A percentile compares a stretch with the other conserved stretches of the same genome.
Evolutionary conservation across 2,113 vertebrate species (phyloP).

Genomic region (Poeciliopsis occidentalis): DNA sequence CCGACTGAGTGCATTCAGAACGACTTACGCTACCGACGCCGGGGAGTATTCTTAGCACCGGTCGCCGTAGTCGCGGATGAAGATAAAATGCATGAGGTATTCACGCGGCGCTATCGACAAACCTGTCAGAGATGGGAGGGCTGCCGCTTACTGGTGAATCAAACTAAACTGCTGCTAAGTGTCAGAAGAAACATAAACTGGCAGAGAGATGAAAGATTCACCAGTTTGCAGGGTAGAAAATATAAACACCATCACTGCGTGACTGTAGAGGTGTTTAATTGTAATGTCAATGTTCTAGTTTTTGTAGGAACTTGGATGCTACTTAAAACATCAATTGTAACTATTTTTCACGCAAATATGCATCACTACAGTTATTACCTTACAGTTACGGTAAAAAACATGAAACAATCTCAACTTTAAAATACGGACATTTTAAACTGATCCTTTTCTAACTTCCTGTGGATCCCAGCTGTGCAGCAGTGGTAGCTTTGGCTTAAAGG

Average conservation of each 20-base stretch:
- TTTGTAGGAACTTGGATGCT: conserved; percentile 22
- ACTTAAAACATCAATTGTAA: conserved; percentile 16
- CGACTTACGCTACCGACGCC: conserved; percentile 8
- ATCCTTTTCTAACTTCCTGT: too few relatives aligned
- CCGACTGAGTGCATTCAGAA: conserved; percentile 33
- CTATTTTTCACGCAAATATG: conserved; percentile 9
- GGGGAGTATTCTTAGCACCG: conserved; percentile 15
- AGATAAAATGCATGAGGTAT: background rate
- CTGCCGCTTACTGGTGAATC: conserved; percentile 19
- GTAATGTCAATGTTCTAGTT: conserved; percentile 40
- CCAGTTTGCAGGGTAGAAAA: conserved; percentile 31
- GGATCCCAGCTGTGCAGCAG: too few relatives aligned
- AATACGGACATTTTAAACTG: too few relatives aligned
- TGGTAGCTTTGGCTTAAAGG: too few relatives aligned
- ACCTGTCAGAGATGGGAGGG: conserved; percentile 21
- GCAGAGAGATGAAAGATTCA: conserved; percentile 30
- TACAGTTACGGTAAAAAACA: too few relatives aligned
- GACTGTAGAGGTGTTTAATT: conserved; percentile 48
- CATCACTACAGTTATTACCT: background rate
- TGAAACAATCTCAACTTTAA: too few relatives aligned
- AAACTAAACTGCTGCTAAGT: conserved; percentile 17
- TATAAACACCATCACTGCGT: conserved; percentile 13
- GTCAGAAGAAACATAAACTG: conserved; percentile 16
- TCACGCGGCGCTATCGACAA: conserved; percentile 5
- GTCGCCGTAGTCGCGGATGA: conserved; percentile 15